These are phyloP conservation scores for Porites cylindrica DNA, from an alignment of 92 coral and sea anemone species.

Conservation along the genomic window DNA sequence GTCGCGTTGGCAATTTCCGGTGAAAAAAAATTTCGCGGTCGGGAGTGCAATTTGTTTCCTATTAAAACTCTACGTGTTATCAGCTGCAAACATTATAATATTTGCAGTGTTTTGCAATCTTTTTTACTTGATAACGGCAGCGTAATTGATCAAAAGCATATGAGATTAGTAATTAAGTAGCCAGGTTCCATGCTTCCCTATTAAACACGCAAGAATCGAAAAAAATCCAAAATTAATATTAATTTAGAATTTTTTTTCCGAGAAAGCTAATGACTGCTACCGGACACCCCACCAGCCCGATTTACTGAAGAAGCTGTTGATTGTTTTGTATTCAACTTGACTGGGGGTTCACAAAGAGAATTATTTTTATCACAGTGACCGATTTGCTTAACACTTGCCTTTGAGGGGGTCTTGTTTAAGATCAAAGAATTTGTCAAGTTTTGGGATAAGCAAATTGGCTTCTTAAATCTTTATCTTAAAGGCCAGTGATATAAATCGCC, in stretches of 20 bases:
- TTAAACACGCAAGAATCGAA: too few relatives aligned
- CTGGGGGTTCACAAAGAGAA: conserved; percentile 29
- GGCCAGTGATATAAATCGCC: background rate
- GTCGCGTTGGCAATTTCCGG: conserved; percentile 32
- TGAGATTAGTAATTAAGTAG: background rate
- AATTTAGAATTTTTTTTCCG: too few relatives aligned
- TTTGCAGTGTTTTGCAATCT: background rate
- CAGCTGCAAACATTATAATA: background rate
- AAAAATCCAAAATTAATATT: too few relatives aligned
- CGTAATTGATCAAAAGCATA: background rate
- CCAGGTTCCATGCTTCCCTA: background rate
- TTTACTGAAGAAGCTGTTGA: background rate
- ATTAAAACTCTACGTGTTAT: conserved; percentile 13
- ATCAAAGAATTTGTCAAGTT: conserved; percentile 34
- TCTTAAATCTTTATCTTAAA: background rate
- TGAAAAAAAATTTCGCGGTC: background rate
- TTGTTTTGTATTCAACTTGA: conserved; percentile 2
- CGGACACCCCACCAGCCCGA: background rate
- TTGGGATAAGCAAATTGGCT: background rate
- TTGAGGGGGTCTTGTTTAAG: conserved; percentile 46
- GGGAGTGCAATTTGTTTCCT: conserved; percentile 13
- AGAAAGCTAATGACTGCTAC: background rate
- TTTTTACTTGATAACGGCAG: conserved; percentile 2
- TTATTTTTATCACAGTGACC: conserved; percentile 40
- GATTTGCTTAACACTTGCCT: conserved; percentile 57